Evolutionary conservation across 2,113 vertebrate species (phyloP), one percentile per base, ranked within the genome.

Genomic region (Mirounga angustirostris): DNA sequence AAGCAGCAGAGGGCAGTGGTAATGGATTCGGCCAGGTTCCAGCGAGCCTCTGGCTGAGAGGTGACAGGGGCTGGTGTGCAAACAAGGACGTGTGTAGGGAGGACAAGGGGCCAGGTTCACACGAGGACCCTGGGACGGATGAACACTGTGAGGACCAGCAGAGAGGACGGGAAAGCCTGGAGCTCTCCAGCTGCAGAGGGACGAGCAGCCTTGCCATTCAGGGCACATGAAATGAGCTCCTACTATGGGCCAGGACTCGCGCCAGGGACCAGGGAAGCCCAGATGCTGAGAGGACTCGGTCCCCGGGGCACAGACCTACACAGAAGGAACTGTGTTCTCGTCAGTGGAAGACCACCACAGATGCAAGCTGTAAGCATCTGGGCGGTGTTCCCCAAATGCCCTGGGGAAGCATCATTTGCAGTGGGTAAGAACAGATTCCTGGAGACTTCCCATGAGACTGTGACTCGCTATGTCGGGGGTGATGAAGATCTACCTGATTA

Each of bases 211-310:
- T 5, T 50, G 69, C 33, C 24, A 7, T 9, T 58, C 24, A 8
- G 3, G 10, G 7, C 22, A 19, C 21, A 0, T 0, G 6, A 79
- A n/a, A 4, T 0, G 9, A 76, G 58, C 18, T 79, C 13, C 15
- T 10, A 4, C 18, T 30, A 2, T 0, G 8, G 81, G 26, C 87
- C 74, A 54, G 33, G 84, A 52, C 18, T 33, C 28, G 7, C 26
- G 18, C 74, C 54, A 24, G 36, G 91, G 1, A 7, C 30, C 71
- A 30, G 59, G 61, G 52, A 46, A 7, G 59, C 28, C 24, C 21
- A 73, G 14, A 5, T 33, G 26, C 3, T 8, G 19, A 11, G 40
- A 63, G 86, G 83, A 89, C 1, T 4, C 43, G 19, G 0, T 19
- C 73, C 19, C 36, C 1, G 14, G 26, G 8, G 43, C 61, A n/a